These are phyloP conservation scores for Scophthalmus maximus DNA, from an alignment of 2,113 vertebrate species.

Conservation along the genomic window DNA sequence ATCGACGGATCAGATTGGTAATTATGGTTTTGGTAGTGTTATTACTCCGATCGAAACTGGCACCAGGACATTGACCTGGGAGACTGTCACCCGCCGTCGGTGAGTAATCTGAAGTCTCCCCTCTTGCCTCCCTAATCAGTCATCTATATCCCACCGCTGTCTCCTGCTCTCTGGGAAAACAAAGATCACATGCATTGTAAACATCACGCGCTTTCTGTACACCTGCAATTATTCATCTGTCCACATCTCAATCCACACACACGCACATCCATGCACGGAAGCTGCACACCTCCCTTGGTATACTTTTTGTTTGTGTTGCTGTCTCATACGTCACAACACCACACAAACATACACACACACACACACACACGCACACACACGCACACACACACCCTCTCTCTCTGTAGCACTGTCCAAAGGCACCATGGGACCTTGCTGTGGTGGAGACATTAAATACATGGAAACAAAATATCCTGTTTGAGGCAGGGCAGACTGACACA, in stretches of 20 bases:
- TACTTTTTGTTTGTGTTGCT: no score
- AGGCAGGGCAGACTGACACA: slow-evolving; percentile 38
- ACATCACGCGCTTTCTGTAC: slow-evolving; percentile 7
- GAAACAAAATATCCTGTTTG: slow-evolving; percentile 35
- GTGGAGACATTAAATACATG: slow-evolving; percentile 49
- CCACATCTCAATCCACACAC: no score
- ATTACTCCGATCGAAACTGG: no score
- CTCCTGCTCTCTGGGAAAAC: slow-evolving; percentile 48
- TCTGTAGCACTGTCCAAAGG: slow-evolving; percentile 24
- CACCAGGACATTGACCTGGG: slow-evolving; percentile 20
- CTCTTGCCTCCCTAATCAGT: slow-evolving; percentile 50
- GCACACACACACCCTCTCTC: not conserved
- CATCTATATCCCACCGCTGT: slow-evolving; percentile 49
- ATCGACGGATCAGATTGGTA: slow-evolving; percentile 22
- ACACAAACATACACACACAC: no score
- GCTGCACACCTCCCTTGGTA: no score
- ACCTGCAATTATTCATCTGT: slow-evolving; percentile 19
- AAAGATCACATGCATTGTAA: slow-evolving; percentile 8
- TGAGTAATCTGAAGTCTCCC: slow-evolving; percentile 51
- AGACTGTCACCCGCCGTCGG: slow-evolving; percentile 47
- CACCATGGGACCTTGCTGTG: slow-evolving; percentile 25
- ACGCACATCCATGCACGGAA: no score
- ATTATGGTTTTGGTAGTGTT: slow-evolving; percentile 14
- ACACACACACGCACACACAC: not conserved
- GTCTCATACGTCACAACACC: no score